Evolutionary conservation across 2,113 vertebrate species (phyloP), one percentile per base, ranked within the genome.

Genomic region (Gymnocephalus cernua): DNA sequence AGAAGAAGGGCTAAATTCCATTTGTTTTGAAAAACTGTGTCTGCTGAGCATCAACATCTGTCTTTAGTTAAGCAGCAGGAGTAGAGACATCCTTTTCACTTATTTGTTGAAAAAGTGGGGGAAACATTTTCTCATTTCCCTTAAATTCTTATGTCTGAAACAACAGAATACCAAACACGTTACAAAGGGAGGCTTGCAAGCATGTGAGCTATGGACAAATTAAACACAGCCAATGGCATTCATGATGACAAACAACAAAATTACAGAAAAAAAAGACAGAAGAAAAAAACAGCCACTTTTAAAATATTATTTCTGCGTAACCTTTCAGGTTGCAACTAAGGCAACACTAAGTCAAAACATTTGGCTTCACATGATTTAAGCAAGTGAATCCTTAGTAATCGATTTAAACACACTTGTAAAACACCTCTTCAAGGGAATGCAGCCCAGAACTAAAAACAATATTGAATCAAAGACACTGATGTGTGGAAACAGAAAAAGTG

Each of bases 11-110:
- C 82, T 79, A 76, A 90, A 91, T 91, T 92, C 91, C 86, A 80
- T 88, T 91, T 91, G 84, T 92, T 90, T 90, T 89, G 83, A 89
- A 83, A 91, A 90, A 86, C 85, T 57, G 74, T 79, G 86, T 91
- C 92, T 93, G 91, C 85, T 84, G 86, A 91, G 85, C 91, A 90
- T 93, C 89, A 91, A 87, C 91, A 94, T 94, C 93, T 94, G 93
- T 90, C 93, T 95, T 93, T 90, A 87, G 89, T 95, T 94, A 91
- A 88, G 86, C 77, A 79, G 38, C 38, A 77, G 83, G 84, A 93
- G 89, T 66, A 90, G 91, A 94, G 92, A 91, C 92, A 91, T 92
- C 91, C 90, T 93, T 93, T 93, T 93, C 87, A 92, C 91, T 93
- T 92, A 92, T 89, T 92, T 84, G 90, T 87, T 68, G 86, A 90